Evolutionary conservation across 2,888 invertebrate genomes (phyloP).

Genomic region (Netelia virgata): DNA sequence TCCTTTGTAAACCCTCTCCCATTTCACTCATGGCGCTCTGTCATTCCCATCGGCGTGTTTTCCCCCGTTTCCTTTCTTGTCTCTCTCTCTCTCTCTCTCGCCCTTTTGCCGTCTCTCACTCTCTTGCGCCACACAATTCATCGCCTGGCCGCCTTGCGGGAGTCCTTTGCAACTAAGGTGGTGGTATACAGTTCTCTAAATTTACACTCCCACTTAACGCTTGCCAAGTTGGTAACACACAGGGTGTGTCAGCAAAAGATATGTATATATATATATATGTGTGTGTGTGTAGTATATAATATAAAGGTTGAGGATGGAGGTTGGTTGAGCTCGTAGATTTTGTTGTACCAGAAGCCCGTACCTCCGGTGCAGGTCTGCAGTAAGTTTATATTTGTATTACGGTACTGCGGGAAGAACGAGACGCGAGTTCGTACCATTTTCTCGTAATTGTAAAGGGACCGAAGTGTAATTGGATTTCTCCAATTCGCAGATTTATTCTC

Average conservation of each 20-base stretch:
- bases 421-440: constrained; percentile 22
- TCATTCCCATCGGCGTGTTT: constrained; percentile 33
- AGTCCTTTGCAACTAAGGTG: constrained; percentile 27
- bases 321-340: constrained; percentile 54
- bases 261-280: neutral
- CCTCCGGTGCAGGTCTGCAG: constrained; percentile 39
- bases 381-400: constrained; percentile 53
- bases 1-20: constrained; percentile 9
- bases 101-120: neutral
- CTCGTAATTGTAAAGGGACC: constrained; percentile 33
- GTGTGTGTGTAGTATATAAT: neutral
- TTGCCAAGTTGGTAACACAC: constrained; percentile 41
- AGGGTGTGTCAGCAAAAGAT: neutral
- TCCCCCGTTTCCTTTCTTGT: constrained; percentile 5
- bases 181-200: constrained; percentile 44
- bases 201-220: constrained; percentile 57
- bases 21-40: constrained; percentile 9
- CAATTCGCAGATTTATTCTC: constrained; percentile 25
- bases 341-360: constrained; percentile 40
- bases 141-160: constrained; percentile 3
- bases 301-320: constrained; percentile 31
- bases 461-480: constrained; percentile 55
- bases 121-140: neutral
- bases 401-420: constrained; percentile 9
- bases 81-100: neutral